Evolutionary conservation across 2,113 vertebrate species (phyloP).

Genomic region (Alethe castanea): DNA sequence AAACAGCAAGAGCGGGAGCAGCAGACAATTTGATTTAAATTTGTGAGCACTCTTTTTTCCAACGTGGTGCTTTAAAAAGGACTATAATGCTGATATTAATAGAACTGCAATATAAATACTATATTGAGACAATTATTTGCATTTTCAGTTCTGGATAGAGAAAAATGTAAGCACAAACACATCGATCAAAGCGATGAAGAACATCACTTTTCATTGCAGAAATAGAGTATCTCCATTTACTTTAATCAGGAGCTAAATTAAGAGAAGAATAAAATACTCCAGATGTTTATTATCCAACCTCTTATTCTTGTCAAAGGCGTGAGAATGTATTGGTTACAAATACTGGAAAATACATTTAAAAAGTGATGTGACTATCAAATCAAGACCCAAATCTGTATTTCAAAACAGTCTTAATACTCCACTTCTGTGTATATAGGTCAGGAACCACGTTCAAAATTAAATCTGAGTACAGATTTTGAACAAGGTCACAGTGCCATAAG

Average conservation of each 20-base stretch:
- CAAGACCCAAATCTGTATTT: background rate
- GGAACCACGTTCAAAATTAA: background rate
- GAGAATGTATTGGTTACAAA: background rate
- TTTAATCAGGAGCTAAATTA: slow-evolving; percentile 7
- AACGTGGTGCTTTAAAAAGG: background rate
- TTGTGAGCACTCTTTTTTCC: background rate
- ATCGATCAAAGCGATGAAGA: background rate
- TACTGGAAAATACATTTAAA: background rate
- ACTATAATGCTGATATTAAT: background rate
- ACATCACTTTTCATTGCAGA: background rate
- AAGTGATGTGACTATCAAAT: background rate
- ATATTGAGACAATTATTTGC: background rate
- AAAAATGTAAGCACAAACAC: background rate
- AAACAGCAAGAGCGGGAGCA: background rate
- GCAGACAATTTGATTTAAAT: background rate
- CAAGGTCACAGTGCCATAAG: background rate
- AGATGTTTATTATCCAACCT: background rate
- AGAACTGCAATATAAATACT: background rate
- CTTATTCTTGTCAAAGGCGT: background rate
- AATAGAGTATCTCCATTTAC: background rate
- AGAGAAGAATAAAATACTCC: background rate
- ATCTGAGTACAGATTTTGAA: background rate
- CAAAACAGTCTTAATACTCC: background rate
- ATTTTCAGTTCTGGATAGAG: background rate
- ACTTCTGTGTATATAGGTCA: background rate